A percentile compares a stretch with the other conserved stretches of the same genome.
Conservation (phyloP, 2,113 vertebrate genomes). For the Eolophus roseicapilla region DNA sequence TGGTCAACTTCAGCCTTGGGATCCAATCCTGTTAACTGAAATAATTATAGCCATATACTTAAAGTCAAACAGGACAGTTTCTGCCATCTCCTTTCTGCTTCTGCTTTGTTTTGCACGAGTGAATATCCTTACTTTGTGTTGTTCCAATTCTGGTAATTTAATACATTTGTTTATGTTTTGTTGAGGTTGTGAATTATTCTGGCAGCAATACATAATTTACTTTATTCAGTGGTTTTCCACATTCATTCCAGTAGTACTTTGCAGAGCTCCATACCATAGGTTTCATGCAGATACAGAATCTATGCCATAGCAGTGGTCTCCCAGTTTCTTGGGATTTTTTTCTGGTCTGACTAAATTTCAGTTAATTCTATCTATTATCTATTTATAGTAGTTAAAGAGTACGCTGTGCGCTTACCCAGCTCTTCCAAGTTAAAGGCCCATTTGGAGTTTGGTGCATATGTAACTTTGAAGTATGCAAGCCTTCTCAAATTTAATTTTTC, state of each 20-base stretch:
- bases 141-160: conserved; percentile 28
- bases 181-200: conserved; percentile 24
- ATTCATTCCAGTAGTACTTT: conserved; percentile 28
- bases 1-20: background rate
- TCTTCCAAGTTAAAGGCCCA: conserved; percentile 31
- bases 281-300: background rate
- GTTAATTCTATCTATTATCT: conserved; percentile 33
- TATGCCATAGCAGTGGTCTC: background rate
- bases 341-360: conserved; percentile 26
- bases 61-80: background rate
- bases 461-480: conserved; percentile 16
- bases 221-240: conserved; percentile 21
- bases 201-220: conserved; percentile 31
- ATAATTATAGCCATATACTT: background rate
- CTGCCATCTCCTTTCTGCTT: background rate
- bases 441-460: background rate
- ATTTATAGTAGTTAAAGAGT: conserved; percentile 1
- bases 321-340: background rate
- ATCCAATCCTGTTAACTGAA: background rate
- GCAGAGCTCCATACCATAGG: background rate
- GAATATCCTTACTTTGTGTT: background rate
- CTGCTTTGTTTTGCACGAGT: background rate
- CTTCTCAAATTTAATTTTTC: conserved; percentile 44
- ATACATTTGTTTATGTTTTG: conserved; percentile 38
- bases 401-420: background rate